Conservation (phyloP, 2,888 invertebrate genomes). For the Meteorus cinctellus region DNA sequence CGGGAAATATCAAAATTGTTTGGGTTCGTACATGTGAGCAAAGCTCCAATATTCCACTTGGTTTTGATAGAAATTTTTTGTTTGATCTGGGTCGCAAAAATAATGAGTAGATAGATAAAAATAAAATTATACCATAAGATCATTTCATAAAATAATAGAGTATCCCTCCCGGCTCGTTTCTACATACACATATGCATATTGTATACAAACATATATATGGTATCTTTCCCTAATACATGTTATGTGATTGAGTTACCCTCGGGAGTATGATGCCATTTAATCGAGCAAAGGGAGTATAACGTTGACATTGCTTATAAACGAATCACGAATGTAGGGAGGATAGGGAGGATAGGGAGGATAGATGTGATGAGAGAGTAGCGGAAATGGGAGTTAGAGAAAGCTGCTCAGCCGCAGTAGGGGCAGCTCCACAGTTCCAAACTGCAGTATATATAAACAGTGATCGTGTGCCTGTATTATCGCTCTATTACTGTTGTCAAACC, state of each 20-base stretch:
- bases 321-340: background rate
- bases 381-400: constrained; percentile 11
- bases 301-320: constrained; percentile 13
- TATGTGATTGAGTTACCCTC: constrained; percentile 8
- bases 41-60: too few species aligned
- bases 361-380: constrained; percentile 20
- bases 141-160: background rate
- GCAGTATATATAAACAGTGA: constrained; percentile 15
- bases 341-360: constrained; percentile 4
- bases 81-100: too few species aligned
- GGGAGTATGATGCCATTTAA: constrained; percentile 15
- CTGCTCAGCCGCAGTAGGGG: background rate
- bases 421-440: background rate
- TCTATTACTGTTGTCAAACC: constrained; percentile 38
- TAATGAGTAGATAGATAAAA: too few species aligned
- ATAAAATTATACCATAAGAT: too few species aligned
- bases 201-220: background rate
- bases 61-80: too few species aligned
- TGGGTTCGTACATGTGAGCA: too few species aligned
- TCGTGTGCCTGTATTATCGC: constrained; percentile 43
- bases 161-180: background rate
- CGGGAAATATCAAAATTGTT: too few species aligned
- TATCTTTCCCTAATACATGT: constrained; percentile 16
- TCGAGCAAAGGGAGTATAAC: constrained; percentile 10
- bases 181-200: background rate